These are phyloP conservation scores for Epirrhoe tristata DNA, from an alignment of 2,888 invertebrate genomes.

Conservation along the genomic window DNA sequence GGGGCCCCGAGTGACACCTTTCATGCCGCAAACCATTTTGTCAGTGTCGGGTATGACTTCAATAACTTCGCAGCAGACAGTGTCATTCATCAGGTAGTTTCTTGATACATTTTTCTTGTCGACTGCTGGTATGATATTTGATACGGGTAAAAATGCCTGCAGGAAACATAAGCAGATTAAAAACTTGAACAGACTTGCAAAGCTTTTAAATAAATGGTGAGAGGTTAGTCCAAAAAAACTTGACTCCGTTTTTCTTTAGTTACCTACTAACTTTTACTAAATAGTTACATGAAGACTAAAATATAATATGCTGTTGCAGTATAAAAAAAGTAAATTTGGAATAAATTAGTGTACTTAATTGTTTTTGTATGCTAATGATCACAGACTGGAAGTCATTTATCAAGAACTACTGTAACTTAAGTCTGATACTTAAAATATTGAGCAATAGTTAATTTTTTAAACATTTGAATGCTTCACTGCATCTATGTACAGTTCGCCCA, in stretches of 20 bases:
- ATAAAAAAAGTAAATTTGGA: too few species aligned
- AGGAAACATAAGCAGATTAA: conserved; percentile 26
- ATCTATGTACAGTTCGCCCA: too few species aligned
- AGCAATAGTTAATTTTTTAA: conserved; percentile 27
- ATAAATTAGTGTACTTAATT: conserved; percentile 11
- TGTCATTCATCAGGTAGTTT: conserved; percentile 92
- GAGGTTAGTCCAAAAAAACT: too few species aligned
- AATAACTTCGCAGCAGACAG: conserved; percentile 94
- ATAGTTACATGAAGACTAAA: background rate
- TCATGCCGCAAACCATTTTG: conserved; percentile 95
- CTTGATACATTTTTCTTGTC: conserved; percentile 92
- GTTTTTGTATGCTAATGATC: conserved; percentile 16
- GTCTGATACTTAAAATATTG: conserved; percentile 29
- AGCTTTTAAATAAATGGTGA: too few species aligned
- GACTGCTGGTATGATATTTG: conserved; percentile 90
- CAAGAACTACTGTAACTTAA: background rate
- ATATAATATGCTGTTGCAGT: background rate
- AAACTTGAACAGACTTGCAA: background rate
- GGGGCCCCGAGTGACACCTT: conserved; percentile 89
- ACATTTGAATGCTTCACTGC: background rate
- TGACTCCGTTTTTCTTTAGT: too few species aligned
- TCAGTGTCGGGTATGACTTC: conserved; percentile 94
- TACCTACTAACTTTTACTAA: too few species aligned
- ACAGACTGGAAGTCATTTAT: background rate
- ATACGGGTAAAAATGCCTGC: conserved; percentile 88